Base-by-base conservation (phyloP, 2,797 vertebrate species). In the Sebastes iracundus region DNA sequence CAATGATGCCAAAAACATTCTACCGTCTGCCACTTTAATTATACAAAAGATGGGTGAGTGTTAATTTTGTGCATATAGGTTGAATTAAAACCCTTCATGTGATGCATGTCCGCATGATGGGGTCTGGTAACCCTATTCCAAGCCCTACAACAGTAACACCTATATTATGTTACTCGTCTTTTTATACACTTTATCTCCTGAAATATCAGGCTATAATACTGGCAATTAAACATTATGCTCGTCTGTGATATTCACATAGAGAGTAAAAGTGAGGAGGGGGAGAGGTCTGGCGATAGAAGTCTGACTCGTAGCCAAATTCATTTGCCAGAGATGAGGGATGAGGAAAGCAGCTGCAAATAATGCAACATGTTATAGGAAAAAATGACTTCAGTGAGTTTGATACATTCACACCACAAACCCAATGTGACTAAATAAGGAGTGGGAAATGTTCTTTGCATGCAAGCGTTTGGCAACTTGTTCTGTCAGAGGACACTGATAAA, bases 381-480 rank as follows among this genome's bases (percentile, higher is more conserved):
- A 86, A 58, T 18, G 4, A 35, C 32, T 30, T 77, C 30, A 30
- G 81, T 42, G 73, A 55, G 64, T 87, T 79, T 84, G 58, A 86
- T 78, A 67, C n/a, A 75, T 84, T 88, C 77, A 27, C 72, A 77
- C 72, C 66, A 71, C 72, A 83, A 84, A 32, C 74, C 76, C 68
- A 80, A 65, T 30, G 70, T 90, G 87, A 90, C 90, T 92, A 94
- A 93, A 95, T 88, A 95, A 94, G 92, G 87, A 92, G 80, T 14
- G 84, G 65, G 85, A 88, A 83, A 83, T 74, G 70, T 49, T 83
- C 75, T 83, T 83, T 61, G 77, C 85, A 89, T 63, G 66, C 55
- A 2, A 85, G 75, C 33, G 9, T 87, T 62, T 90, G 83, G 76
- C 85, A 87, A 66, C 69, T 66, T 32, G 63, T 73, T 82, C 62